Evolutionary conservation across 2,113 vertebrate genomes (phyloP).

Genomic region (Atractosteus spatula): DNA sequence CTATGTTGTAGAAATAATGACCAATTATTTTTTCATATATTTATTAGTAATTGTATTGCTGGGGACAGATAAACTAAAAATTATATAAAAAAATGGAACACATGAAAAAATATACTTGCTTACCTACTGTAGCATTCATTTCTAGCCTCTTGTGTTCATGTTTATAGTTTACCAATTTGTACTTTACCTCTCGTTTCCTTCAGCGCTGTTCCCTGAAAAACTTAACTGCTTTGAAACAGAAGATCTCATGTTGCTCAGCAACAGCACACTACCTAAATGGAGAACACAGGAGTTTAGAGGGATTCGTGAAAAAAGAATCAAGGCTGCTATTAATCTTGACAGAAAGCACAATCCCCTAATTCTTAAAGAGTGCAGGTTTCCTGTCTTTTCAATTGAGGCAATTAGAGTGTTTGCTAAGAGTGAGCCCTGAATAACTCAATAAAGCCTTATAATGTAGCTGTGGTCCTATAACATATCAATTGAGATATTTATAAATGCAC

Average conservation of each 20-base stretch:
- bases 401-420: background rate
- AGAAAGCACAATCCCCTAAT: slow-evolving; percentile 5
- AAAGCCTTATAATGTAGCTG: background rate
- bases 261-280: slow-evolving; percentile 66
- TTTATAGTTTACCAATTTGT: slow-evolving; percentile 69
- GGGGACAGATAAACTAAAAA: too few species aligned
- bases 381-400: slow-evolving; percentile 3
- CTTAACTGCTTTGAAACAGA: slow-evolving; percentile 60
- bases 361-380: background rate
- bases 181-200: slow-evolving; percentile 49
- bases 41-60: too few species aligned
- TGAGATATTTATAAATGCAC: too few species aligned
- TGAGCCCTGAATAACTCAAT: background rate
- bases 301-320: slow-evolving; percentile 55
- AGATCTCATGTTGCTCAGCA: slow-evolving; percentile 66
- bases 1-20: too few species aligned
- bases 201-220: slow-evolving; percentile 58
- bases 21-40: too few species aligned
- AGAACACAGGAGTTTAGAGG: slow-evolving; percentile 64
- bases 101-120: slow-evolving; percentile 33
- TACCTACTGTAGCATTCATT: slow-evolving; percentile 57
- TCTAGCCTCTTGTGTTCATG: slow-evolving; percentile 49
- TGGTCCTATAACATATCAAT: too few species aligned
- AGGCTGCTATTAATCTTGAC: slow-evolving; percentile 54
- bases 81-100: too few species aligned